Evolutionary conservation across 2,888 invertebrate genomes (phyloP).

Genomic region (Latrodectus hesperus): DNA sequence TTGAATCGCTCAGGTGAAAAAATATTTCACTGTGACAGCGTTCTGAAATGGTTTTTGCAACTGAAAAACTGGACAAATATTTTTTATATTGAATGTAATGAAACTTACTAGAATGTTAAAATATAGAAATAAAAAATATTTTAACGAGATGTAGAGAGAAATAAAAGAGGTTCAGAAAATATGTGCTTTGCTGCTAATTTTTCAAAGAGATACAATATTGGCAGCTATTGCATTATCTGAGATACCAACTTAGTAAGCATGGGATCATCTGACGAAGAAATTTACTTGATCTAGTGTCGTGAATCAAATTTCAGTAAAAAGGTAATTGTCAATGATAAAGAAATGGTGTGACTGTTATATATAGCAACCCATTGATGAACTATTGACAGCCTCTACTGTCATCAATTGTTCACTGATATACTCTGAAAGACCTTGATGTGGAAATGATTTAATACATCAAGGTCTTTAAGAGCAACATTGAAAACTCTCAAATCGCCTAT

Average conservation of each 20-base stretch:
- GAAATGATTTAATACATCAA: no score
- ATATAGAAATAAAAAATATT: background rate
- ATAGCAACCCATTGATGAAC: background rate
- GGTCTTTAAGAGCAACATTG: no score
- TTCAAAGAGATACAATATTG: conserved; percentile 10
- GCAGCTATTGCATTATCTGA: conserved; percentile 2
- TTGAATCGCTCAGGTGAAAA: conserved; percentile 5
- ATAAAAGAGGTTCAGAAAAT: conserved; percentile 11
- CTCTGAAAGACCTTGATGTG: no score
- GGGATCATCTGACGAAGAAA: background rate
- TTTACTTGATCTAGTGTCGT: background rate
- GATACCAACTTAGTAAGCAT: background rate
- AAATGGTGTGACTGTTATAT: background rate
- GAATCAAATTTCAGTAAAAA: background rate
- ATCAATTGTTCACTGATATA: no score
- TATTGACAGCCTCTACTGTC: no score
- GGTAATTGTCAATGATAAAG: background rate
- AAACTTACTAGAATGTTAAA: no score
- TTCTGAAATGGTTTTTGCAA: conserved; percentile 1
- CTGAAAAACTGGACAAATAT: background rate
- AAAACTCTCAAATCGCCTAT: no score
- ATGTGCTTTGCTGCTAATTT: conserved; percentile 10
- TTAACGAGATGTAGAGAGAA: conserved; percentile 4
- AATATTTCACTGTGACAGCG: background rate
- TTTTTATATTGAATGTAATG: background rate